Base-by-base conservation (phyloP, 1,140 invertebrate genomes). In the Dolichoris vasculosae region DNA sequence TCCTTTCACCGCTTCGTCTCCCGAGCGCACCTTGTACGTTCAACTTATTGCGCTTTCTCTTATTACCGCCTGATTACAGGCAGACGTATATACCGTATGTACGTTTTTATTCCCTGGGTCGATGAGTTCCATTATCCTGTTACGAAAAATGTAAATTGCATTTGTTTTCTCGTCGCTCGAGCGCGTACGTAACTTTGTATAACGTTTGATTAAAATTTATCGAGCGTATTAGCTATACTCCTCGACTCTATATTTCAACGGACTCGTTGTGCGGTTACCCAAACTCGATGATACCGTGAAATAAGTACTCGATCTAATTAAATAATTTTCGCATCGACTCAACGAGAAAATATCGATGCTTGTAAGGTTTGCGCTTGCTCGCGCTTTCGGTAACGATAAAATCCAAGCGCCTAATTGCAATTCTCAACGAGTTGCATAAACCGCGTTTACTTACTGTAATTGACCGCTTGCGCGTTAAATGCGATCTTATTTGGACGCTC, bases 1-100 rank as follows among this genome's bases (percentile, higher is more conserved):
- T 30, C 38, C 51, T 83, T 48, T 32, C 26, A 32, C 48, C 67
- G 32, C 69, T 30, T 48, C 40, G 30, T 35, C 11, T 59, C 55
- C 2, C 55, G 23, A 20, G 23, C 23, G 23, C 55, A 4, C 55
- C 55, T 26, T 59, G 3, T 59, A 26, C 17, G 15, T 55, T 55
- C 20, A 38, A 20, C 89, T 91, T 91, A 91, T 91, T 90, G 86
- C 77, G 86, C 88, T 88, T 78, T 71, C 78, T 81, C 84, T 75
- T 64, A 81, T 81, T 85, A 85, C 78, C 48, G 15, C 30, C 11
- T 23, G 77, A 85, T 85, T 79, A 71, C 76, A 30, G 30, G 6
- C 32, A 43, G 67, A 55, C 43, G 78, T 84, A n/a, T n/a, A n/a
- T 67, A 63, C 63, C 30, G 64, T 69, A 55, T 73, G 48, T 64